Percentiles rank a stretch among this genome's conserved stretches.
Evolutionary conservation across 2,113 vertebrate genomes (phyloP).

Genomic region (Galbula dea): DNA sequence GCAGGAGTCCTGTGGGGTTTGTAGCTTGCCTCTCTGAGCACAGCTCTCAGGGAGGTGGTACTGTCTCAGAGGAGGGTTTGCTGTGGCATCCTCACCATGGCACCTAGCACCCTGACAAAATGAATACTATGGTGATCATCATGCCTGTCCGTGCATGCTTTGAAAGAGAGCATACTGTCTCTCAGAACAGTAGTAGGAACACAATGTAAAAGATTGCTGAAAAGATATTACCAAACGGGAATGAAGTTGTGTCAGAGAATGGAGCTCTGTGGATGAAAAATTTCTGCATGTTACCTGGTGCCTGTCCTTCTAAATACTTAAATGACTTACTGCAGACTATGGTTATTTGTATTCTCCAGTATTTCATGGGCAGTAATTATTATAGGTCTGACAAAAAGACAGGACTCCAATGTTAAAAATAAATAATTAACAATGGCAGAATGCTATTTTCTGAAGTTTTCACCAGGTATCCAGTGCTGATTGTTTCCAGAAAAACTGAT

Average conservation of each 20-base stretch:
- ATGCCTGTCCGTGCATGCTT: neutral
- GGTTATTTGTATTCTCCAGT: accelerated
- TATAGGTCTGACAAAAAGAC: neutral
- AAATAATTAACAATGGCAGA: accelerated
- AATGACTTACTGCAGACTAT: accelerated
- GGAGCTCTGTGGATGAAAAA: neutral
- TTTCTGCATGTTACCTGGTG: accelerated
- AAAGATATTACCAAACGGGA: neutral
- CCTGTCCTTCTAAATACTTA: neutral
- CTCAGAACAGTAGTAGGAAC: neutral
- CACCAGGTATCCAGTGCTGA: neutral
- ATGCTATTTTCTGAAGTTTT: neutral
- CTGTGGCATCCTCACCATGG: no score
- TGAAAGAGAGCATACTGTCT: neutral
- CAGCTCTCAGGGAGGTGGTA: no score
- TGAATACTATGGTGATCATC: accelerated
- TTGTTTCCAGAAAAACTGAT: neutral
- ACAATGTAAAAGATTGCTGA: neutral
- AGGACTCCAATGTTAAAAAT: neutral
- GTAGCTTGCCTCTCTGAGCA: neutral
- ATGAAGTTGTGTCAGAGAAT: neutral
- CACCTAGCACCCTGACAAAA: accelerated
- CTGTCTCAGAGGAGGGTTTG: neutral
- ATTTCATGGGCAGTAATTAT: neutral
- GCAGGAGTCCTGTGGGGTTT: accelerated